A percentile compares a stretch with the other conserved stretches of the same genome.
phyloP scores from a whole-genome alignment of 30 jellyfish, hydroid and myxozoan genomes.

The Clytia hemisphaerica region DNA sequence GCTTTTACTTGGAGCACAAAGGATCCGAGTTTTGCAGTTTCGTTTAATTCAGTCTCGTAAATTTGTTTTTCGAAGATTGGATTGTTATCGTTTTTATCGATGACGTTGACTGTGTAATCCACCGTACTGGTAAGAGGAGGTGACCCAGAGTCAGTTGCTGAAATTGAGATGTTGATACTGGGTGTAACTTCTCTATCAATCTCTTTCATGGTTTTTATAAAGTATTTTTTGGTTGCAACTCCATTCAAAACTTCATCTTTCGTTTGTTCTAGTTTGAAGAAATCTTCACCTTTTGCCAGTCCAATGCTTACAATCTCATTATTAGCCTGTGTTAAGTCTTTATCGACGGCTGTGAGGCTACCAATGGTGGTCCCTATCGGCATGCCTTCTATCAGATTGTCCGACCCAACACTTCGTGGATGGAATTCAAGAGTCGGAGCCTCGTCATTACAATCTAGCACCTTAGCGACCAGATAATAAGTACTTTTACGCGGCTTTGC shows the following conservation, averaged over 20 bases:
- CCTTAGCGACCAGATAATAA: constrained; percentile 44
- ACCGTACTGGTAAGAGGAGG: constrained; percentile 38
- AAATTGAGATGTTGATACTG: constrained; percentile 17
- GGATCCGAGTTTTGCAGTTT: constrained; percentile 34
- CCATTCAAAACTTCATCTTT: too few species aligned
- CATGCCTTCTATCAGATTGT: constrained; percentile 58
- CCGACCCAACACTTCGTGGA: constrained; percentile 35
- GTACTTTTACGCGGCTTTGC: constrained; percentile 12
- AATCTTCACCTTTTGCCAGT: constrained; percentile 18
- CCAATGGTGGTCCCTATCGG: constrained; percentile 51
- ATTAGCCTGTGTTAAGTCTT: constrained; percentile 40
- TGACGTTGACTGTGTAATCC: constrained; percentile 39
- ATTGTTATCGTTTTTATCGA: constrained; percentile 75
- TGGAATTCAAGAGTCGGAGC: constrained; percentile 40
- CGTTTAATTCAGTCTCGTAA: constrained; percentile 41
- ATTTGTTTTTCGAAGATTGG: constrained; percentile 57
- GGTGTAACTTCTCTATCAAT: constrained; percentile 83
- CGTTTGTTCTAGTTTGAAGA: constrained; percentile 34
- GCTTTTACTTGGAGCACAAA: constrained; percentile 48
- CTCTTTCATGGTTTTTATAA: constrained; percentile 15
- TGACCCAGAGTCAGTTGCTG: constrained; percentile 63
- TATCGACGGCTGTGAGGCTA: constrained; percentile 41
- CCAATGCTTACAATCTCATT: constrained; percentile 37
- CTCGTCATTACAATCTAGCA: constrained; percentile 75
- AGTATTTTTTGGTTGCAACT: constrained; percentile 16